Evolutionary conservation across 1,140 invertebrate genomes (phyloP).

Genomic region (Conus ventricosus): DNA sequence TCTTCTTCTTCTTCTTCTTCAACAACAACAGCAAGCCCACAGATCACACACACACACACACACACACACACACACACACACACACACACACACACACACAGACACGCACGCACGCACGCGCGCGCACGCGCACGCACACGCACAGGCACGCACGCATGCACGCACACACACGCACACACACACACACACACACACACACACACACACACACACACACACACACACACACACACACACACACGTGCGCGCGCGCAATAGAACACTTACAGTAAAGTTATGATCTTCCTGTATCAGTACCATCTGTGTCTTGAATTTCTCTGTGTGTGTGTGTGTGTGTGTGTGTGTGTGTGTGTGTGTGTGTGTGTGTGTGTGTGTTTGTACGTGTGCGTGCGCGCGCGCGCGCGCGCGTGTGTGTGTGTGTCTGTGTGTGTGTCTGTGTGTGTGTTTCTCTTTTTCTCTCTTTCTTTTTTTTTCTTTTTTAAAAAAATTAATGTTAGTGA

Average conservation of each 20-base stretch:
- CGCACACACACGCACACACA: neutral
- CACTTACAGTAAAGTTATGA: no score
- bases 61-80: neutral
- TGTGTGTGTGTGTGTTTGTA: neutral
- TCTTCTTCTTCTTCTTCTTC: no score
- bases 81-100: neutral
- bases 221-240: neutral
- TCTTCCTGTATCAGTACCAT: no score
- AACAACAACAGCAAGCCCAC: no score
- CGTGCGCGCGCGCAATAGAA: no score
- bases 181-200: neutral
- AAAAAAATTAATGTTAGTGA: no score
- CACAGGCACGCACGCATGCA: neutral
- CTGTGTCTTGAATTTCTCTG: no score
- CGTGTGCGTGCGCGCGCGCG: neutral
- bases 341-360: neutral
- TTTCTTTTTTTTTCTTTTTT: no score
- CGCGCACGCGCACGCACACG: neutral
- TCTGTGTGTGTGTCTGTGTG: neutral
- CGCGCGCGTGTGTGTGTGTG: neutral
- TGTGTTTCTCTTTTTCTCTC: neutral
- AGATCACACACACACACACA: neutral
- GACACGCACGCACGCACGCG: neutral
- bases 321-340: no score
- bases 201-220: neutral